Evolutionary conservation across 2,113 vertebrate species (phyloP).

Genomic region (Anoura caudifer): DNA sequence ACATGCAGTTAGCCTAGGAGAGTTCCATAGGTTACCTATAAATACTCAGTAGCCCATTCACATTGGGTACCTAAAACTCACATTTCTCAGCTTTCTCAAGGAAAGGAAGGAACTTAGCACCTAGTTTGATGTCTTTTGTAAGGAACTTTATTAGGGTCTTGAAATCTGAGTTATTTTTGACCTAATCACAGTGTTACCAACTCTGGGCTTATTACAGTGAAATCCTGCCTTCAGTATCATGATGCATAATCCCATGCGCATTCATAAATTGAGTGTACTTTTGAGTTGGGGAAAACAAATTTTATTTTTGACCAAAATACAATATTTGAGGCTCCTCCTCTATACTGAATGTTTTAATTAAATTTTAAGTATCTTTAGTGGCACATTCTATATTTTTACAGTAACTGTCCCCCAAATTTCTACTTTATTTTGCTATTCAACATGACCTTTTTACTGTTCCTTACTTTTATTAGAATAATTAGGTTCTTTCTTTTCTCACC

Average conservation of each 20-base stretch:
- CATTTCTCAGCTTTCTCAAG: background rate
- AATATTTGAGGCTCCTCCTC: background rate
- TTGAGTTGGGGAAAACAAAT: background rate
- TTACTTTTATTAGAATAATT: background rate
- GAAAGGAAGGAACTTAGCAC: background rate
- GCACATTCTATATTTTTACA: background rate
- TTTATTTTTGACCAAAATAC: constrained; percentile 1
- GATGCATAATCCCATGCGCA: background rate
- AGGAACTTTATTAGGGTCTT: background rate
- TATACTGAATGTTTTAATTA: constrained; percentile 21
- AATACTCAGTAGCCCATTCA: background rate
- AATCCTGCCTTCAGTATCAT: background rate
- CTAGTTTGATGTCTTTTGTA: background rate
- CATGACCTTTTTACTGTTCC: background rate
- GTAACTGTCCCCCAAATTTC: background rate
- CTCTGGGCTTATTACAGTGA: background rate
- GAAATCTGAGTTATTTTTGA: background rate
- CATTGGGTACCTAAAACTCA: background rate
- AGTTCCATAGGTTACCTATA: background rate
- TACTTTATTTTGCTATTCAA: background rate
- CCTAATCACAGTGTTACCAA: background rate
- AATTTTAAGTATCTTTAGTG: background rate
- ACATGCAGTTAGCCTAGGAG: background rate
- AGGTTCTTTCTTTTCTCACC: background rate
- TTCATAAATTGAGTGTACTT: background rate